Evolutionary conservation across 1,140 invertebrate genomes (phyloP).

Genomic region (Ceratosolen fusciceps): DNA sequence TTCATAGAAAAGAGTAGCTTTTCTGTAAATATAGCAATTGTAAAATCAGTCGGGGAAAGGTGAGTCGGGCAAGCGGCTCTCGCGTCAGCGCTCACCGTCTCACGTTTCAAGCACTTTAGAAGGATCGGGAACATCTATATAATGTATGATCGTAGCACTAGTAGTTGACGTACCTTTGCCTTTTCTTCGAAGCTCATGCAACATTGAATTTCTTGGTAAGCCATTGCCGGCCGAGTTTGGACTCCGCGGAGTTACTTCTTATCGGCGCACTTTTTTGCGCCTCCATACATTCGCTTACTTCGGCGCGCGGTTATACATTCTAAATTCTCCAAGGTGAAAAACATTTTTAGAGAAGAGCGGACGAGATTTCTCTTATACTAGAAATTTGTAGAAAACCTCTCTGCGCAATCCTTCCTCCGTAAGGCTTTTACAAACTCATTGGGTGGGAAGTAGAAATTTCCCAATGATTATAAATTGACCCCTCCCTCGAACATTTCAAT

Average conservation of each 20-base stretch:
- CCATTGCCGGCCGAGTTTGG: conserved; percentile 18
- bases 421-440: background rate
- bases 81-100: background rate
- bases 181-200: conserved; percentile 56
- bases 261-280: conserved; percentile 17
- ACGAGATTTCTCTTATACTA: conserved; percentile 5
- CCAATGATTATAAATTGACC: background rate
- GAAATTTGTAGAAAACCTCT: background rate
- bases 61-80: background rate
- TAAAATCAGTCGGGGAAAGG: background rate
- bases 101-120: conserved; percentile 32
- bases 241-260: background rate
- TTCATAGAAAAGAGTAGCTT: too few relatives aligned
- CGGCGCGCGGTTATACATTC: conserved; percentile 32
- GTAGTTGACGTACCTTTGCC: conserved; percentile 1
- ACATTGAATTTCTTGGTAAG: conserved; percentile 59
- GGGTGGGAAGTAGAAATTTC: background rate
- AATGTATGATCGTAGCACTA: background rate
- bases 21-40: too few relatives aligned
- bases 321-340: conserved; percentile 25
- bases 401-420: background rate
- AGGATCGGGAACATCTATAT: conserved; percentile 45
- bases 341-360: background rate
- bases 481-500: background rate
- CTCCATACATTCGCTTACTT: conserved; percentile 31